Conservation (phyloP, 2,888 invertebrate genomes). For the Chromoteleia sp. region DNA sequence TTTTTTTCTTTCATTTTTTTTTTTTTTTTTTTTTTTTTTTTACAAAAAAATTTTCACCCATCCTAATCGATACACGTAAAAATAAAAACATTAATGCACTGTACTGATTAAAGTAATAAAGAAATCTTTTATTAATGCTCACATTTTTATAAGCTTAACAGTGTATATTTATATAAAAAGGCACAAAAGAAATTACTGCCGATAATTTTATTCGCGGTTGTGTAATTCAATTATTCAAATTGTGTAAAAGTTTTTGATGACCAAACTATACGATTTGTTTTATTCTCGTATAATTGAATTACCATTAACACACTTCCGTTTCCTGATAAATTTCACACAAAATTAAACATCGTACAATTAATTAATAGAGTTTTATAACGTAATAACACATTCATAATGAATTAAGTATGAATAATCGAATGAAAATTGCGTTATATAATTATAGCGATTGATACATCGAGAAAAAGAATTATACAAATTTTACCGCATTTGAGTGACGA, state of each 20-base stretch:
- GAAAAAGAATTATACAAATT: no score
- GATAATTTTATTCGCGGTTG: conserved; percentile 3
- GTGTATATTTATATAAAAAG: background rate
- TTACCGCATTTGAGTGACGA: no score
- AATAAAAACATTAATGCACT: background rate
- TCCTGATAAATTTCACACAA: background rate
- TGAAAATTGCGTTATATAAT: no score
- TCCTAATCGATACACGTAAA: background rate
- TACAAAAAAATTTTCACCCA: conserved; percentile 7
- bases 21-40: no score
- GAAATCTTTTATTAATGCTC: background rate
- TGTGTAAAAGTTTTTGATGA: conserved; percentile 21
- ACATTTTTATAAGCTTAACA: background rate
- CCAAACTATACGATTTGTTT: background rate
- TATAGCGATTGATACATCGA: no score
- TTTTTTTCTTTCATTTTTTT: conserved; percentile 1
- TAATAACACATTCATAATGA: no score
- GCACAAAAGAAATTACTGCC: background rate
- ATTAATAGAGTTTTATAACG: no score
- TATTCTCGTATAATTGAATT: conserved; percentile 24
- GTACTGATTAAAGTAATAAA: no score
- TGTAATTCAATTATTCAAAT: conserved; percentile 27
- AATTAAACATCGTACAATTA: background rate
- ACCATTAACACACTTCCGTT: conserved; percentile 5
- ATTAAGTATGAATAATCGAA: no score